Evolutionary conservation across 2,797 vertebrate genomes (phyloP).

Genomic region (Xerus rutilus): DNA sequence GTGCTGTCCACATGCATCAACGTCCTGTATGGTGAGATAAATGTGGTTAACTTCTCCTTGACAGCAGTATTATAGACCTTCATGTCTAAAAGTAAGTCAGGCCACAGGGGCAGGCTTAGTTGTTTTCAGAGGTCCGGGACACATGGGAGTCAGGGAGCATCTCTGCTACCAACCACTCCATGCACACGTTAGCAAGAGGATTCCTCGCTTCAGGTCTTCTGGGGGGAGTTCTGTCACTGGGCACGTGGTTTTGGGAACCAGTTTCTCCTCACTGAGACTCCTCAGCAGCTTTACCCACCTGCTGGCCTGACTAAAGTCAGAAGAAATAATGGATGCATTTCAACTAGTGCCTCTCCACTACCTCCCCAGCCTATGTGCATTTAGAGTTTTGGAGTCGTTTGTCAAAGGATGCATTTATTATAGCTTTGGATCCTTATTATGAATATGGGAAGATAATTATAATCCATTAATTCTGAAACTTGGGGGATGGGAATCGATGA

Average conservation of each 20-base stretch:
- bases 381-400: neutral
- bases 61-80: neutral
- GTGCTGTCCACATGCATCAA: fast-evolving
- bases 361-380: too few species aligned
- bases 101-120: fast-evolving
- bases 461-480: neutral
- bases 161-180: neutral
- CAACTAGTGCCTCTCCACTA: fast-evolving
- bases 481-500: neutral
- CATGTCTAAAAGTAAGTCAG: neutral
- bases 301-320: too few species aligned
- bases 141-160: fast-evolving
- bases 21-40: fast-evolving
- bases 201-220: neutral
- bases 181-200: fast-evolving
- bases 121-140: neutral
- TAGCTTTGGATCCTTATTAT: neutral
- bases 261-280: too few species aligned
- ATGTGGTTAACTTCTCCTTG: neutral
- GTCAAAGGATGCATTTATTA: neutral
- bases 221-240: neutral
- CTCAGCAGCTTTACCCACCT: fast-evolving
- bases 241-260: neutral
- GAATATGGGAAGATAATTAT: neutral
- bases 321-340: neutral